Conservation (phyloP, 2,888 invertebrate genomes). For the Platycnemis pennipes region DNA sequence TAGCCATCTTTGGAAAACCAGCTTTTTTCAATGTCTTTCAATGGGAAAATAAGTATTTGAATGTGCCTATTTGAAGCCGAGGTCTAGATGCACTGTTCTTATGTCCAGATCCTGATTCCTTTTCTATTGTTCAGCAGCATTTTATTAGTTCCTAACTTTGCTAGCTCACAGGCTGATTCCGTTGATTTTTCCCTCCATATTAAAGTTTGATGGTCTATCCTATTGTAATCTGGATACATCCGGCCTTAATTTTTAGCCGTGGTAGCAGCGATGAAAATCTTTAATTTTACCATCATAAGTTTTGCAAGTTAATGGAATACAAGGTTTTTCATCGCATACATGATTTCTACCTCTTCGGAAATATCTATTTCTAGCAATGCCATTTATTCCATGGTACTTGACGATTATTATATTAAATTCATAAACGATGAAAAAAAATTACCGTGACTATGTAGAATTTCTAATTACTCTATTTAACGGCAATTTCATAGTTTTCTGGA, state of each 20-base stretch:
- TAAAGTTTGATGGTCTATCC: background rate
- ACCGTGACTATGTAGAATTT: too few species aligned
- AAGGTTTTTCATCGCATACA: too few species aligned
- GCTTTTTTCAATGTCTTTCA: background rate
- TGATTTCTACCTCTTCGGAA: too few species aligned
- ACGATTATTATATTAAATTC: too few species aligned
- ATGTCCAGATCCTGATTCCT: background rate
- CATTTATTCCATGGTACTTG: too few species aligned
- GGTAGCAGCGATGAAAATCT: too few species aligned
- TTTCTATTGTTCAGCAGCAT: background rate
- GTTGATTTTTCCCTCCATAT: background rate
- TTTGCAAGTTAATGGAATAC: too few species aligned
- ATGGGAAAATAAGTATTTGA: background rate
- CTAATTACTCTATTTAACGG: too few species aligned
- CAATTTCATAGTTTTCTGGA: too few species aligned
- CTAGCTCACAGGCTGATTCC: background rate
- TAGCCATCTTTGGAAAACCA: slow-evolving; percentile 1
- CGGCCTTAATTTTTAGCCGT: background rate
- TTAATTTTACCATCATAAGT: too few species aligned
- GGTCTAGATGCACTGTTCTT: background rate
- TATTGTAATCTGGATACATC: background rate
- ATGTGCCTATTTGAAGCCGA: background rate
- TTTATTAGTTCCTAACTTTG: background rate
- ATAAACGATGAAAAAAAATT: too few species aligned
- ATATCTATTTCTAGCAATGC: too few species aligned